phyloP scores from a whole-genome alignment of 2,113 vertebrate genomes.

The Seriola dumerili region DNA sequence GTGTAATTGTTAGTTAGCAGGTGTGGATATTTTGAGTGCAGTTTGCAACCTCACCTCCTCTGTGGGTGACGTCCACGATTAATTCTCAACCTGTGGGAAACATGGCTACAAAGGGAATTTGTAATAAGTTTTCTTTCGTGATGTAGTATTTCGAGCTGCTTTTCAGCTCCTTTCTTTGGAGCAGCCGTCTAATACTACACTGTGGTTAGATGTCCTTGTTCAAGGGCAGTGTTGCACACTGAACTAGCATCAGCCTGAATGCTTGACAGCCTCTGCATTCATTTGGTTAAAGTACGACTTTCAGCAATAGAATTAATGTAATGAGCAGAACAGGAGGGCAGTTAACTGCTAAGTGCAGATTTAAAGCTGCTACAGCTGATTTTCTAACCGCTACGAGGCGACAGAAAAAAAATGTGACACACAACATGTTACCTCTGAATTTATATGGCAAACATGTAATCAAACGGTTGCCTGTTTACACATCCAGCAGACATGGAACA shows the following conservation, averaged over 20 bases:
- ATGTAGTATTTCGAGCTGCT: not conserved
- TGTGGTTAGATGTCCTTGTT: not conserved
- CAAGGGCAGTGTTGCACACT: not conserved
- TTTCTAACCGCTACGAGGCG: not conserved
- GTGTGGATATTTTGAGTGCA: no score
- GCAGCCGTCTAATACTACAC: not conserved
- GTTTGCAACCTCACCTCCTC: not conserved
- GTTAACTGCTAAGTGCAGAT: not conserved
- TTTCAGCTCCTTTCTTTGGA: not conserved
- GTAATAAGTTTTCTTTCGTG: not conserved
- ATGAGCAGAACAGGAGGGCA: not conserved
- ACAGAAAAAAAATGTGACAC: not conserved
- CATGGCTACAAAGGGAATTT: not conserved
- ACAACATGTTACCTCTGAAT: not conserved
- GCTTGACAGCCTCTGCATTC: not conserved
- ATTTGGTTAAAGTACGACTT: not conserved
- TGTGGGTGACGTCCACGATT: not conserved
- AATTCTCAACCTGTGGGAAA: not conserved
- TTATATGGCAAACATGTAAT: not conserved
- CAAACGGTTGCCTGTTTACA: not conserved
- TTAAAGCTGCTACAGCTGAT: not conserved
- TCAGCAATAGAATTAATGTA: not conserved
- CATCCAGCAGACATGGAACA: not conserved
- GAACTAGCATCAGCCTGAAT: not conserved
- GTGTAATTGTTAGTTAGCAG: not conserved